phyloP scores from a whole-genome alignment of 2,113 vertebrate genomes.

The Bufo gargarizans region DNA sequence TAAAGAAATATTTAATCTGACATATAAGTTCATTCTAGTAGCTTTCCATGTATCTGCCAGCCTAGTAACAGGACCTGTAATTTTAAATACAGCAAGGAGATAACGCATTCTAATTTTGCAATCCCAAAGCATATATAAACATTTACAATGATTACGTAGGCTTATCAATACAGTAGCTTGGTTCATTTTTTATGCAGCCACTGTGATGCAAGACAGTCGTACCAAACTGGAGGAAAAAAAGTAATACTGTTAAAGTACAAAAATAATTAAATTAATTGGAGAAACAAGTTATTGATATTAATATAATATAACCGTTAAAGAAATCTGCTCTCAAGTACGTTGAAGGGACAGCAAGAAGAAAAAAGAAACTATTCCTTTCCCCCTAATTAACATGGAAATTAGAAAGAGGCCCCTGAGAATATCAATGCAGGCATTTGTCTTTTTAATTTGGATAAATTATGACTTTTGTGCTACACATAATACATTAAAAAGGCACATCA shows the following conservation, averaged over 20 bases:
- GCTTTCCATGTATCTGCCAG: slow-evolving; percentile 47
- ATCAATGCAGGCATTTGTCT: slow-evolving; percentile 55
- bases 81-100: slow-evolving; percentile 51
- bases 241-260: slow-evolving; percentile 46
- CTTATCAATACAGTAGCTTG: slow-evolving; percentile 49
- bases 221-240: slow-evolving; percentile 34
- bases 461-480: slow-evolving; percentile 55
- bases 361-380: not conserved
- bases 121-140: slow-evolving; percentile 47
- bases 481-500: slow-evolving; percentile 58
- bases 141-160: slow-evolving; percentile 36
- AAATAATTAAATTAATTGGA: slow-evolving; percentile 40
- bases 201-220: slow-evolving; percentile 29
- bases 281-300: slow-evolving; percentile 24
- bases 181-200: slow-evolving; percentile 26
- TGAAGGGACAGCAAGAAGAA: not conserved
- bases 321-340: slow-evolving; percentile 35
- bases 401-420: slow-evolving; percentile 55
- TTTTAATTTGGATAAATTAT: slow-evolving; percentile 49
- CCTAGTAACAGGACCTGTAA: slow-evolving; percentile 46
- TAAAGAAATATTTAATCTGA: slow-evolving; percentile 57
- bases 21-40: slow-evolving; percentile 41
- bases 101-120: slow-evolving; percentile 36
- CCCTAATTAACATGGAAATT: slow-evolving; percentile 27
- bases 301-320: slow-evolving; percentile 37